Evolutionary conservation across 2,113 vertebrate species (phyloP).

Genomic region (Suncus etruscus): DNA sequence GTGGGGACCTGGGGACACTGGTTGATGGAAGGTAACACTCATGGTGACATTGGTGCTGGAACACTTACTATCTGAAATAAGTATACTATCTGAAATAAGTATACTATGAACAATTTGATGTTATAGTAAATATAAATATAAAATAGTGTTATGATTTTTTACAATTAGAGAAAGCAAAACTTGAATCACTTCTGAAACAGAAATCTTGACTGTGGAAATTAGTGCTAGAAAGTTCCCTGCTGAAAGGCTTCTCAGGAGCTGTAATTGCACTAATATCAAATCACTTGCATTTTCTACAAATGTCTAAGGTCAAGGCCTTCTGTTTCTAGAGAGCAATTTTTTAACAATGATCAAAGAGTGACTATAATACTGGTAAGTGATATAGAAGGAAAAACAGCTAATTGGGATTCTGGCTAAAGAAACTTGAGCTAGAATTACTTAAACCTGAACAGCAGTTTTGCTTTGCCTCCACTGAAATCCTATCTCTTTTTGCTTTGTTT

Average conservation of each 20-base stretch:
- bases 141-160: too few species aligned
- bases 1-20: too few species aligned
- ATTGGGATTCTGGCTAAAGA: conserved; percentile 8
- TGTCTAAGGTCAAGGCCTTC: too few species aligned
- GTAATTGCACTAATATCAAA: neutral
- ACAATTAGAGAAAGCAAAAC: neutral
- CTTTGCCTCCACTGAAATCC: conserved; percentile 27
- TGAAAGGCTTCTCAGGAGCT: neutral
- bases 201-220: neutral
- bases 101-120: too few species aligned
- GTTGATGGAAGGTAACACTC: too few species aligned
- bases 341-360: too few species aligned
- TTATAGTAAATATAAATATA: too few species aligned
- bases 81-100: too few species aligned
- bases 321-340: neutral
- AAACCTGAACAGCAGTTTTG: neutral
- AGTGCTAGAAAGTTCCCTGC: neutral
- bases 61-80: too few species aligned
- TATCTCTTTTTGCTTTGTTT: neutral
- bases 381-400: neutral
- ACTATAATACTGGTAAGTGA: neutral
- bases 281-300: neutral
- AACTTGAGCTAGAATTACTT: neutral
- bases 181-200: neutral
- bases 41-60: too few species aligned